Base-by-base conservation (phyloP, 2,888 invertebrate species). In the Pimpla rufipes region DNA sequence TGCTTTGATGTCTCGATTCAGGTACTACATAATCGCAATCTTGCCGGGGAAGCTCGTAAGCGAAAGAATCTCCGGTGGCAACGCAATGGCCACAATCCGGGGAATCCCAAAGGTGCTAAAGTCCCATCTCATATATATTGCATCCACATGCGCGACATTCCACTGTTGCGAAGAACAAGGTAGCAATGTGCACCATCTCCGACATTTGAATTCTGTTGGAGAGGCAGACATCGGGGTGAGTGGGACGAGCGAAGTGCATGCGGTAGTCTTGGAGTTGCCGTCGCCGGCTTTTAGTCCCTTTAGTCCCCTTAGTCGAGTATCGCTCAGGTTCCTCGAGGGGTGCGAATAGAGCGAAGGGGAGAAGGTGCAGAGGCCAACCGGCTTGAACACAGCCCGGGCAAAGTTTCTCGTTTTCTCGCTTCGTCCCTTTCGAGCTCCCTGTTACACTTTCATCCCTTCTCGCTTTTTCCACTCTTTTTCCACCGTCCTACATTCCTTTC, bases 271-370 rank as follows among this genome's bases (percentile, higher is more conserved):
- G 62, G 11, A 62, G 45, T 37, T 37, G 16, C n/a, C 42, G 18
- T 57, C 59, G 67, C 29, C 23, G 74, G 79, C 79, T 74, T 74
- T 74, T 67, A 79, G 79, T 52, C 74, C 59, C 50, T 74, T 73
- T 23, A 45, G 70, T 73, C 47, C 64, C 74, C 40, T 66, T 29
- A 10, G 66, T 67, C 45, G 71, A 79, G 71, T 66, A 21, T 66
- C 55, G 71, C 42, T 70, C 23, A 45, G 50, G 50, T 62, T 52
- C 50, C 55, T 18, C n/a, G 59, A 67, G 68, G 50, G 74, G 52
- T 68, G 62, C 35, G 16, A 75, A 68, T 35, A 11, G 21, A 55
- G 21, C 21, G 57, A 37, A 40, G 18, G 40, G 57, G 21, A 11
- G 21, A 50, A 18, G 42, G 59, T n/a, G n/a, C n/a, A 62, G 35